A percentile compares a stretch with the other conserved stretches of the same genome.
Conservation (phyloP, 2,113 vertebrate species). For the Myocastor coypus region DNA sequence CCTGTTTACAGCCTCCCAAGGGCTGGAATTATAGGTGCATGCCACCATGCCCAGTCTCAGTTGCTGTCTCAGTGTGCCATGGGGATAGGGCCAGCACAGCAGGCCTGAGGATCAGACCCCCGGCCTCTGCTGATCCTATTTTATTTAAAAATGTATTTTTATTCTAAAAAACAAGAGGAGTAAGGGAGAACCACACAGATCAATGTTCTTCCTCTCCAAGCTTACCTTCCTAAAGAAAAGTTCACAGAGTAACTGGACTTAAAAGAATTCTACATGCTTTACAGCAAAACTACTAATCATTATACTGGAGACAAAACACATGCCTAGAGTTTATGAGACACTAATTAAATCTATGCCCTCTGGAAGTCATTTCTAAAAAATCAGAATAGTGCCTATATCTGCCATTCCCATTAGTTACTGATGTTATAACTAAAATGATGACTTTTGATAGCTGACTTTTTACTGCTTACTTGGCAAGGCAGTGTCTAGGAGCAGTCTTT, state of each 20-base stretch:
- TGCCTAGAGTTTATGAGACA: not conserved
- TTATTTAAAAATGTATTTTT: constrained; percentile 11
- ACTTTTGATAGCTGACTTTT: not conserved
- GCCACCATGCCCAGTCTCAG: no score
- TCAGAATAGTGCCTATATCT: not conserved
- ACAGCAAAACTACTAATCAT: not conserved
- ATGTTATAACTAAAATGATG: not conserved
- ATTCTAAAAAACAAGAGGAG: not conserved
- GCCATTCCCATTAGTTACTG: not conserved
- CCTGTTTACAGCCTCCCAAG: no score
- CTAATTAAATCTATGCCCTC: not conserved
- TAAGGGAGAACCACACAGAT: not conserved
- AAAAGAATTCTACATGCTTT: not conserved
- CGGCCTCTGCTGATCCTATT: not conserved
- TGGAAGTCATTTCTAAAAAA: not conserved
- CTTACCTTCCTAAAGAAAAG: constrained; percentile 43
- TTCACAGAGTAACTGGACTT: not conserved
- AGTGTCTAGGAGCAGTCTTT: constrained; percentile 34
- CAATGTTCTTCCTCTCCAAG: not conserved
- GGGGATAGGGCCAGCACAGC: no score
- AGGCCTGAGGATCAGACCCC: no score
- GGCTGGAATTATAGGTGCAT: no score
- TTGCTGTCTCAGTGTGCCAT: no score
- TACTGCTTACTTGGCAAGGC: not conserved
- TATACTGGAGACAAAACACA: not conserved